These are phyloP conservation scores for Drosophila nikananu DNA, from an alignment of 1,140 invertebrate genomes.

Conservation along the genomic window DNA sequence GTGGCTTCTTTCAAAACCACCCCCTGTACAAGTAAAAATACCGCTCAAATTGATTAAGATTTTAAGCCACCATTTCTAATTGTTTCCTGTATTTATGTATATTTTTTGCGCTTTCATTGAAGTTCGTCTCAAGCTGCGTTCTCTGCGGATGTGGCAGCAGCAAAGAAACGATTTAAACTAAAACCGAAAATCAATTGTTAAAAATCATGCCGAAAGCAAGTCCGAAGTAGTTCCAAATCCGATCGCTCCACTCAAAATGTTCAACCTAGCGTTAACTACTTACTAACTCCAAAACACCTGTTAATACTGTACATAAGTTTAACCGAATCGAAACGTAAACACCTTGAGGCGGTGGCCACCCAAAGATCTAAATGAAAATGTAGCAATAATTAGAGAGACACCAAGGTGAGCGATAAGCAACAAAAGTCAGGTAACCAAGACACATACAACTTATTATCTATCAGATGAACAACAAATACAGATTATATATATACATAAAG, in stretches of 20 bases:
- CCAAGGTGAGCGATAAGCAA: conserved; percentile 36
- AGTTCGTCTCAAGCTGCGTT: conserved; percentile 73
- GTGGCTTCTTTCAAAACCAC: no score
- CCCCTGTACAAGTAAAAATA: conserved; percentile 3
- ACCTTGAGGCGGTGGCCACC: conserved; percentile 50
- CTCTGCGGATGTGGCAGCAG: conserved; percentile 72
- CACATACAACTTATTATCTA: conserved; percentile 61
- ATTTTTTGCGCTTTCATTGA: conserved; percentile 33
- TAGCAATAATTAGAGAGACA: conserved; percentile 35
- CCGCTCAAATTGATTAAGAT: conserved; percentile 46
- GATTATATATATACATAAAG: conserved; percentile 60
- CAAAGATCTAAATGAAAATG: conserved; percentile 55
- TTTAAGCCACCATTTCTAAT: conserved; percentile 1
- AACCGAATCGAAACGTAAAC: conserved; percentile 22
- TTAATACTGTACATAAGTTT: conserved; percentile 69
- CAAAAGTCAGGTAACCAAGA: conserved; percentile 77
- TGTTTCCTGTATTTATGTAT: conserved; percentile 1
- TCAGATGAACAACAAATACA: conserved; percentile 51
- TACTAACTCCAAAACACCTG: conserved; percentile 37
- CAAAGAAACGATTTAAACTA: conserved; percentile 58
- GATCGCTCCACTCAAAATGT: conserved; percentile 59
- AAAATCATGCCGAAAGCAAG: conserved; percentile 13
- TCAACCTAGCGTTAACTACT: conserved; percentile 55
- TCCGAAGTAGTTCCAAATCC: conserved; percentile 17
- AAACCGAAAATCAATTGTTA: conserved; percentile 47